Base-by-base conservation (phyloP, 2,113 vertebrate genomes). In the Aplodontia rufa region DNA sequence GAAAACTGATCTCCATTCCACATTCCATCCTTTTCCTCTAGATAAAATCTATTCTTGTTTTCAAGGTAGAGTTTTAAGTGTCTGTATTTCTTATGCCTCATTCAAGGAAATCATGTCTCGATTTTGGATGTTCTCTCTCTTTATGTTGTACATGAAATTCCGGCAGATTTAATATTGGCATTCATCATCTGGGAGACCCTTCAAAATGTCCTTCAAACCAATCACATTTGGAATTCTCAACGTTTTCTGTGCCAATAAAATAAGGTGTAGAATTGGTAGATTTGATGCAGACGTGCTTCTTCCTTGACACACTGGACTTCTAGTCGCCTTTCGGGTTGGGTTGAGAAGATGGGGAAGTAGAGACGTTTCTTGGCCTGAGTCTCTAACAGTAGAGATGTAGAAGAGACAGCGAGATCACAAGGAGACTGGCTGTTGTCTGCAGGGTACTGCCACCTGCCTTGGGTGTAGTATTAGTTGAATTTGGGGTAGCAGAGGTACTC, bases 311-410 rank as follows among this genome's bases (percentile, higher is more conserved):
- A 96, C 80, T 97, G 97, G 98, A 94, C 92, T 97, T 28, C 24
- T 92, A 96, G 97, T 96, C 84, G 94, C 92, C 97, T 96, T 97
- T 91, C 97, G 91, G 94, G 91, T 90, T 92, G 96, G 85, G 95
- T 98, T 96, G 97, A 97, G 97, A 97, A 96, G 98, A 69, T 6
- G 93, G 95, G 97, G 95, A 98, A 98, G 95, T 89, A 90, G 92
- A 97, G 98, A 96, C 89, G 94, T 96, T 98, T 97, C 97, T 98
- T 98, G 97, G 98, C 95, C 97, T 91, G 93, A 98, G 98, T 98
- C 97, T 98, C 97, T 98, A 99, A 97, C 98, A 99, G 98, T 97
- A 99, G 97, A 98, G 96, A 92, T 98, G 98, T 66, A 99, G 97
- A 76, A 99, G 97, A 95, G 98, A 98, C 96, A 98, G 37, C 0